Percentiles rank a stretch among this genome's conserved stretches.
Evolutionary conservation across 2,888 invertebrate genomes (phyloP).

Genomic region (Sinhomidia bicolor): DNA sequence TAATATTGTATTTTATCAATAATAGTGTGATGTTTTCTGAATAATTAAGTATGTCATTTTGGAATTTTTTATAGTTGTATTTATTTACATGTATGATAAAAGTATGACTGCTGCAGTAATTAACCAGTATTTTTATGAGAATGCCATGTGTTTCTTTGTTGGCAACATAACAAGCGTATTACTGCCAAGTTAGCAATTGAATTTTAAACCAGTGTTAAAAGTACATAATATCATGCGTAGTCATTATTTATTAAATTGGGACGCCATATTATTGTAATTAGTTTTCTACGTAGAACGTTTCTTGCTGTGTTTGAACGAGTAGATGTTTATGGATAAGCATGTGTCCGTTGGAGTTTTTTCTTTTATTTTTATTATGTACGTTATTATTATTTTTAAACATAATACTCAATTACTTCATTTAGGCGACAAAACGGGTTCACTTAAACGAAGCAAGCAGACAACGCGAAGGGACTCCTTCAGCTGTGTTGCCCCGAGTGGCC

Average conservation of each 20-base stretch:
- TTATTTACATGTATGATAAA: too few relatives aligned
- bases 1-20: background rate
- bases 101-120: too few relatives aligned
- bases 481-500: constrained; percentile 76
- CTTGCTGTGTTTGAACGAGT: background rate
- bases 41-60: background rate
- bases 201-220: too few relatives aligned
- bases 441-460: constrained; percentile 64
- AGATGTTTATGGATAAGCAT: background rate
- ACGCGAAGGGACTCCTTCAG: constrained; percentile 76
- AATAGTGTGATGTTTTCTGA: background rate
- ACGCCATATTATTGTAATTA: background rate
- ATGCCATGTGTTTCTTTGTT: too few relatives aligned
- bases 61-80: too few relatives aligned
- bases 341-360: background rate
- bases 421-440: constrained; percentile 70
- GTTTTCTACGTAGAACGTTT: background rate
- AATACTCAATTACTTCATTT: constrained; percentile 32
- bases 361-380: background rate
- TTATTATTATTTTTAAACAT: constrained; percentile 18
- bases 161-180: too few relatives aligned
- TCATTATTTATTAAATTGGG: background rate
- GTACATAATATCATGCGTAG: too few relatives aligned
- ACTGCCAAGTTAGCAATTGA: too few relatives aligned
- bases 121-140: too few relatives aligned